phyloP scores from a whole-genome alignment of 2,113 vertebrate species.

The Odobenus rosmarus region DNA sequence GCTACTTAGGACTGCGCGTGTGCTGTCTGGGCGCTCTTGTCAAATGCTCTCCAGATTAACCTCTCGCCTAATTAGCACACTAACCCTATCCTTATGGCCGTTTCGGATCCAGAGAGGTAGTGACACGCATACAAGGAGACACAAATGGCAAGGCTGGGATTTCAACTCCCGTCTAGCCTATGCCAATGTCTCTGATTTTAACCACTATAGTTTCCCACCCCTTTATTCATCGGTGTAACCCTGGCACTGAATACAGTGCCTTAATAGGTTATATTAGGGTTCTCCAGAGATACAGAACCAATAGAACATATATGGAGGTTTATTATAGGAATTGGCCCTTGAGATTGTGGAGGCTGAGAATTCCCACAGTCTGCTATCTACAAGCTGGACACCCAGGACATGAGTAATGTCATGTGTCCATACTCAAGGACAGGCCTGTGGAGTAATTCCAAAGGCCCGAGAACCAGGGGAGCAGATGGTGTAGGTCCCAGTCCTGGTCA shows the following conservation, averaged over 20 bases:
- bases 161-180: neutral
- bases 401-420: too few species aligned
- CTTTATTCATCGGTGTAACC: neutral
- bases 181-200: neutral
- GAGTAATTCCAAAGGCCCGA: neutral
- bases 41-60: neutral
- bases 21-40: neutral
- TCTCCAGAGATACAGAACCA: neutral
- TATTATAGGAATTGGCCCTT: neutral
- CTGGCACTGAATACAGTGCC: neutral
- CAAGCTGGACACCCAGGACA: neutral
- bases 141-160: neutral
- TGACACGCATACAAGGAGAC: neutral
- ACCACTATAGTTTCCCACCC: neutral
- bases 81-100: neutral
- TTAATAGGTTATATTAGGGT: neutral
- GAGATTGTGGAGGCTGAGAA: neutral
- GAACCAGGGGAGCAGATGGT: neutral
- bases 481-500: neutral
- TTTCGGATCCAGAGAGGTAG: neutral
- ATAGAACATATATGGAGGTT: neutral
- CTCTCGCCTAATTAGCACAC: neutral
- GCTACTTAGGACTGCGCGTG: neutral
- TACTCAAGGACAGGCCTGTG: neutral
- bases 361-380: neutral